Evolutionary conservation across 2,888 invertebrate genomes (phyloP).

Genomic region (Operophtera brumata): DNA sequence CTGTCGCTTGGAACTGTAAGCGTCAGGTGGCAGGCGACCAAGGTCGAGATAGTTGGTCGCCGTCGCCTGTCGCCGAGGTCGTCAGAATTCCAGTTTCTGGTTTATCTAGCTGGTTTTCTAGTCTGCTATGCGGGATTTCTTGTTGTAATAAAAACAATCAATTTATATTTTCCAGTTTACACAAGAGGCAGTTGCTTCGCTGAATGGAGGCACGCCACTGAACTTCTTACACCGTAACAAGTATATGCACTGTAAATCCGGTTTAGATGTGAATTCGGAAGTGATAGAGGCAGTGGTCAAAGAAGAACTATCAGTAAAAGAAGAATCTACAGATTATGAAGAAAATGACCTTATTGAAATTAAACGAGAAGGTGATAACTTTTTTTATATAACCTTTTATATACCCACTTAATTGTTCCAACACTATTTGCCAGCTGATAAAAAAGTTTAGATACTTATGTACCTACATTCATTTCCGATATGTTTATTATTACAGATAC

Average conservation of each 20-base stretch:
- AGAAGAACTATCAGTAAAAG: slow-evolving; percentile 19
- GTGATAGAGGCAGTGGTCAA: slow-evolving; percentile 1
- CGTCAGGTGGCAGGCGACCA: no score
- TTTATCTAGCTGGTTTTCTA: no score
- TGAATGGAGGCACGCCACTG: slow-evolving; percentile 16
- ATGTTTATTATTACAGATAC: slow-evolving; percentile 4
- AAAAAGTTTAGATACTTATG: neutral
- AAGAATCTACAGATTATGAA: slow-evolving; percentile 10
- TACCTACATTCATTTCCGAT: no score
- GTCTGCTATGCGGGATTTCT: no score
- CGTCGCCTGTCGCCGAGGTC: no score
- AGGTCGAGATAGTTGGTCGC: no score
- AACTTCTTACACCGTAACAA: slow-evolving; percentile 1
- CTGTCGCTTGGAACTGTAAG: no score
- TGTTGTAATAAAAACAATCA: no score
- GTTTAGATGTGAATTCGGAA: slow-evolving; percentile 1
- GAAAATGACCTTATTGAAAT: slow-evolving; percentile 12
- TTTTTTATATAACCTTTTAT: neutral
- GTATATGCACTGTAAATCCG: neutral
- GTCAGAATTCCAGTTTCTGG: no score
- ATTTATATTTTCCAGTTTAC: slow-evolving; percentile 24
- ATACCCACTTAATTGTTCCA: neutral
- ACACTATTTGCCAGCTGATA: neutral
- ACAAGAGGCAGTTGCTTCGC: slow-evolving; percentile 5
- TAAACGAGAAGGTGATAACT: slow-evolving; percentile 9